phyloP scores from a whole-genome alignment of 2,113 vertebrate genomes.

The Ardeotis arabs region DNA sequence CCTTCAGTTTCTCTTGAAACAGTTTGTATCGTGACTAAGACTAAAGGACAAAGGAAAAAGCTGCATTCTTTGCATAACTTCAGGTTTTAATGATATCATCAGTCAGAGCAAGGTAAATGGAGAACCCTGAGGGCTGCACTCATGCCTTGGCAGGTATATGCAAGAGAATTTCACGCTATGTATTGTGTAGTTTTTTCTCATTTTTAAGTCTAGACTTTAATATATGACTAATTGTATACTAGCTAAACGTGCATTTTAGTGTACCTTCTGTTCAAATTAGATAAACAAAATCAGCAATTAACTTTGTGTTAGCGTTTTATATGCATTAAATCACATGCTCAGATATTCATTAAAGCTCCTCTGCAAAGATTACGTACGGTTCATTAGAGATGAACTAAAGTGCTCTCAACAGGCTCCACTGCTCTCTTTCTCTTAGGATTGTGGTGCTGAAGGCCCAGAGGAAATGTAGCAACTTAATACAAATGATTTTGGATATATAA shows the following conservation, averaged over 20 bases:
- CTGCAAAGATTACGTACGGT: neutral
- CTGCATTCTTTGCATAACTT: conserved; percentile 27
- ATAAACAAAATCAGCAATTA: neutral
- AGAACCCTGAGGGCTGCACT: neutral
- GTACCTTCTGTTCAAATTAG: neutral
- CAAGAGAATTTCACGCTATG: neutral
- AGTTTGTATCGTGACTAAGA: neutral
- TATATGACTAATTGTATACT: neutral
- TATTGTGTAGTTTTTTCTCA: neutral
- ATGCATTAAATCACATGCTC: neutral
- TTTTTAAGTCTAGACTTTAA: neutral
- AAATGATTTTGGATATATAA: neutral
- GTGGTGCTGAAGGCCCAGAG: neutral
- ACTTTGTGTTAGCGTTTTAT: neutral
- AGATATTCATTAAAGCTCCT: neutral
- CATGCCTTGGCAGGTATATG: neutral
- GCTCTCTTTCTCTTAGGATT: neutral
- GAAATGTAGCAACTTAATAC: neutral
- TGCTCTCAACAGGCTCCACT: neutral
- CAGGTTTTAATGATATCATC: neutral
- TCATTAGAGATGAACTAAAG: neutral
- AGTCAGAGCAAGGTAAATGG: neutral
- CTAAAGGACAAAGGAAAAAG: neutral
- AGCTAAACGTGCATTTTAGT: neutral
- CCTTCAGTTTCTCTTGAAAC: neutral